These are phyloP conservation scores for Seriola dumerili DNA, from an alignment of 2,113 vertebrate genomes.

Conservation along the genomic window DNA sequence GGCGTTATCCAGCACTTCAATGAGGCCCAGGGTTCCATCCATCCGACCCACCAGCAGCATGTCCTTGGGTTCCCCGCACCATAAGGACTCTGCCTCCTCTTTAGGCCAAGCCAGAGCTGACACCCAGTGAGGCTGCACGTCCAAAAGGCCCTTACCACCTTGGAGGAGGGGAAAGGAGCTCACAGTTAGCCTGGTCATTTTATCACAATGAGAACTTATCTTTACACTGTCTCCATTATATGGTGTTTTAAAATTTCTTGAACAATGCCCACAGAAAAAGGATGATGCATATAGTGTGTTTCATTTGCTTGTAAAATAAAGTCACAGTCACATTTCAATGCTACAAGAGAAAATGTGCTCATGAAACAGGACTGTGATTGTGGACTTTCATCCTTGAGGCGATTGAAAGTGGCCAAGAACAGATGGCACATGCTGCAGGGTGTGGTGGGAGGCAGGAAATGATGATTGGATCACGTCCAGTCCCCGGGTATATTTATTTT, in stretches of 20 bases:
- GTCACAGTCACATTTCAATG: background rate
- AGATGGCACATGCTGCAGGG: constrained; percentile 55
- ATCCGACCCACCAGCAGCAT: constrained; percentile 94
- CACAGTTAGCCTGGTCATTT: background rate
- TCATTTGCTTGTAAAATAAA: background rate
- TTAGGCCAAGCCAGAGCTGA: constrained; percentile 94
- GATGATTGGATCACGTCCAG: constrained; percentile 29
- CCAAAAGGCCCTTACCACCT: constrained; percentile 94
- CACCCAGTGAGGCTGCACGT: constrained; percentile 96
- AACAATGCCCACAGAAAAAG: background rate
- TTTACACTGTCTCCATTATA: background rate
- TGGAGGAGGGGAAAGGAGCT: background rate
- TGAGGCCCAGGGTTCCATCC: constrained; percentile 94
- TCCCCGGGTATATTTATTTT: constrained; percentile 39
- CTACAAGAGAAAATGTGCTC: background rate
- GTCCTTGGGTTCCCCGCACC: constrained; percentile 91
- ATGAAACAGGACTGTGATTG: background rate
- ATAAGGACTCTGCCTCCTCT: constrained; percentile 86
- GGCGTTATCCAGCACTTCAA: constrained; percentile 91
- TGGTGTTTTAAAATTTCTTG: no score
- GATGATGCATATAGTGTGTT: background rate
- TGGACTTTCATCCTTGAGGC: constrained; percentile 34
- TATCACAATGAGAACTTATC: background rate
- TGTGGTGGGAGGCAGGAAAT: constrained; percentile 35
- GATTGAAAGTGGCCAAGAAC: constrained; percentile 19